Conservation (phyloP, 2,888 invertebrate species). For the Calameuta pallipes region DNA sequence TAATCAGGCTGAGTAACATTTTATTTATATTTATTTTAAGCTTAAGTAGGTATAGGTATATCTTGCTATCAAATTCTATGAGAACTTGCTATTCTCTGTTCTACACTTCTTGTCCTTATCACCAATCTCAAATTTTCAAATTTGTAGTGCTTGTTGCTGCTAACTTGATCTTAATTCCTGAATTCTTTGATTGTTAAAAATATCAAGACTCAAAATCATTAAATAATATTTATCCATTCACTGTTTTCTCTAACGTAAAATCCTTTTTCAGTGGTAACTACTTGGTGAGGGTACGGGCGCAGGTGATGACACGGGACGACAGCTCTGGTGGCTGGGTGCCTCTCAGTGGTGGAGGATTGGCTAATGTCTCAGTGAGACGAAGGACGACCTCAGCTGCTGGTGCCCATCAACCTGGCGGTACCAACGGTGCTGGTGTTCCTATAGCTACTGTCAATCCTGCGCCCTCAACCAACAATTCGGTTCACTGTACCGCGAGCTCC, state of each 20-base stretch:
- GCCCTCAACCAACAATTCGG: conserved; percentile 44
- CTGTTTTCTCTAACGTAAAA: conserved; percentile 1
- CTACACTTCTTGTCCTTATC: too few species aligned
- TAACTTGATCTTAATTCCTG: too few species aligned
- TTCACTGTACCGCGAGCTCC: conserved; percentile 35
- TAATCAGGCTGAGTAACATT: too few species aligned
- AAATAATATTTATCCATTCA: too few species aligned
- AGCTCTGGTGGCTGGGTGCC: conserved; percentile 97
- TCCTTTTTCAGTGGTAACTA: conserved; percentile 80
- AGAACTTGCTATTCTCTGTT: too few species aligned
- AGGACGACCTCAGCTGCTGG: conserved; percentile 69
- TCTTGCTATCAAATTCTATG: too few species aligned
- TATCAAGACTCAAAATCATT: too few species aligned
- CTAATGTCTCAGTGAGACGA: conserved; percentile 91
- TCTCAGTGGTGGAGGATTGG: conserved; percentile 92
- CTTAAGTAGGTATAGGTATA: too few species aligned
- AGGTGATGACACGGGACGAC: conserved; percentile 99
- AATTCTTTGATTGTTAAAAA: too few species aligned
- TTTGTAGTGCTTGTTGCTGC: too few species aligned
- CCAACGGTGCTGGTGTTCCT: conserved; percentile 27
- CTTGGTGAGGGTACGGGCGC: conserved; percentile 97
- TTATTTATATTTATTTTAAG: too few species aligned
- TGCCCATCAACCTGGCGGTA: conserved; percentile 32
- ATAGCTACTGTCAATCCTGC: conserved; percentile 38
- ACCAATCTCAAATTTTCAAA: too few species aligned